phyloP scores from a whole-genome alignment of 2,113 vertebrate genomes.

The Anas platyrhynchos region DNA sequence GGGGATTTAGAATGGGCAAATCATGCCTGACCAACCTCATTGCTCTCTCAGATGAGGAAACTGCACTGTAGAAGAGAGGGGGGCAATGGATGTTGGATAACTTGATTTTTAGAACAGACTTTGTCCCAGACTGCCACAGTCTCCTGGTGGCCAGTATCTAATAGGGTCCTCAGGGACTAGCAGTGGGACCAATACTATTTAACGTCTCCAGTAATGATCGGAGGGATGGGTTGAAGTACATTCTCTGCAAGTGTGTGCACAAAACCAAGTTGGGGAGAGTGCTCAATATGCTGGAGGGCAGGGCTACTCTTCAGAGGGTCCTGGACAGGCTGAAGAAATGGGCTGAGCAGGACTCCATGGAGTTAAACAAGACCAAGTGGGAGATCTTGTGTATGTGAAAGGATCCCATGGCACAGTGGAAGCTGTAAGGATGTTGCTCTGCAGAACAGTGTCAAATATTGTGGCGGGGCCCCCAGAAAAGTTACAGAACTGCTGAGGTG shows the following conservation, averaged over 20 bases:
- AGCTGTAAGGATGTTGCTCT: not conserved
- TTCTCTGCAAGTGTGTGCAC: not conserved
- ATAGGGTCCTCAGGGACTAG: not conserved
- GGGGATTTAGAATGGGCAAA: not conserved
- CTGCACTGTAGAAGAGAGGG: not conserved
- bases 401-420: not conserved
- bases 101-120: not conserved
- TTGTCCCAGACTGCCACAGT: not conserved
- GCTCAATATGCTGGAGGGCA: not conserved
- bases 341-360: not conserved
- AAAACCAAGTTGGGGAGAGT: fast-evolving
- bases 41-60: not conserved
- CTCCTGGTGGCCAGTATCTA: not conserved
- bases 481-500: not conserved
- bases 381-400: not conserved
- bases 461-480: not conserved
- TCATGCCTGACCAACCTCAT: not conserved
- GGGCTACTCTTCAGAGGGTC: not conserved
- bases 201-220: not conserved
- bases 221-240: not conserved
- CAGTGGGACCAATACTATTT: not conserved
- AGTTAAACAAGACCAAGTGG: not conserved
- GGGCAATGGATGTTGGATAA: not conserved
- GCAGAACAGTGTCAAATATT: not conserved
- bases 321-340: not conserved